phyloP scores from a whole-genome alignment of 2,888 invertebrate genomes.

The Physocephala rufipes region DNA sequence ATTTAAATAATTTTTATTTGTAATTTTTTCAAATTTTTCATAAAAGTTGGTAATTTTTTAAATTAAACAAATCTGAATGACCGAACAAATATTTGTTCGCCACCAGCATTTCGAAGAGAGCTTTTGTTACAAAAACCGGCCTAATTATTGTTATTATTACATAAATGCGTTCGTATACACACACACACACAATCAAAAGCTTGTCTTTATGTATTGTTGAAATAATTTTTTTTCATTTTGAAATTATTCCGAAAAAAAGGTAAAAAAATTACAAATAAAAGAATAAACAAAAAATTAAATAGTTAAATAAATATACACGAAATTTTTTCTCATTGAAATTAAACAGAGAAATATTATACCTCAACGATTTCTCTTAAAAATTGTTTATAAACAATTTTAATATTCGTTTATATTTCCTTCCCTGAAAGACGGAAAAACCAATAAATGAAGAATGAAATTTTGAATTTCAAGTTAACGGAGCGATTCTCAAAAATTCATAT shows the following conservation, averaged over 20 bases:
- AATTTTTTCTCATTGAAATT: background rate
- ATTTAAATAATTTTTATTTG: too few species aligned
- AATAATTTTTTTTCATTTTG: background rate
- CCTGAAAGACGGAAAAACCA: conserved; percentile 22
- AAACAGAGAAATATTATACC: conserved; percentile 29
- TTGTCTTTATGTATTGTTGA: background rate
- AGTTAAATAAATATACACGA: background rate
- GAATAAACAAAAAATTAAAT: conserved; percentile 21
- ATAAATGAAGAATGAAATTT: conserved; percentile 6
- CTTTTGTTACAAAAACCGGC: too few species aligned
- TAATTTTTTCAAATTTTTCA: too few species aligned
- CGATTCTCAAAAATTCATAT: too few species aligned
- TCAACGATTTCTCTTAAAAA: conserved; percentile 39
- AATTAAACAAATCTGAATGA: too few species aligned
- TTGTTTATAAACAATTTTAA: conserved; percentile 19
- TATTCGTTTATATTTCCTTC: conserved; percentile 32
- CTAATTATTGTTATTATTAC: too few species aligned
- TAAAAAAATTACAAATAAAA: too few species aligned
- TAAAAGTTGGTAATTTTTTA: too few species aligned
- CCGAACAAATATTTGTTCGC: too few species aligned
- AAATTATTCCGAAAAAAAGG: background rate
- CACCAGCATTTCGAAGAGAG: too few species aligned
- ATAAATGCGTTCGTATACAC: too few species aligned
- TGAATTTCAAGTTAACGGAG: background rate
- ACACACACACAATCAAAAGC: background rate